phyloP scores from a whole-genome alignment of 2,113 vertebrate species.

The Grus americana region DNA sequence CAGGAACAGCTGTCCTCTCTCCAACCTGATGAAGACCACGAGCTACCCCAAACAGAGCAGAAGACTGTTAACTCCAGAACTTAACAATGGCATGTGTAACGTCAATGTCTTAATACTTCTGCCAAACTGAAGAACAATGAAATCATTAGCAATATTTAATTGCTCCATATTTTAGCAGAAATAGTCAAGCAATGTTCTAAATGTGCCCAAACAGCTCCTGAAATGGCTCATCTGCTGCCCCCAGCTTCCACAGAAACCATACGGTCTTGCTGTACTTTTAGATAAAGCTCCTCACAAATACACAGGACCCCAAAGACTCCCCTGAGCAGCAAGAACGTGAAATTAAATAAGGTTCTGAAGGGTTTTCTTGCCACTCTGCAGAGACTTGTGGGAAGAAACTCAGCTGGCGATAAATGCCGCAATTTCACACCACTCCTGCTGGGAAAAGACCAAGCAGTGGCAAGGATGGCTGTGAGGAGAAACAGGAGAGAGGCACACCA shows the following conservation, averaged over 20 bases:
- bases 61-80: neutral
- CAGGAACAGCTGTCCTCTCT: neutral
- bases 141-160: neutral
- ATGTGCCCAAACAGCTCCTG: neutral
- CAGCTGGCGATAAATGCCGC: neutral
- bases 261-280: neutral
- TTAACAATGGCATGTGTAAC: fast-evolving
- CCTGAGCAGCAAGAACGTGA: neutral
- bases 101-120: neutral
- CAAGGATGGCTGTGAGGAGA: neutral
- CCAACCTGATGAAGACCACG: neutral
- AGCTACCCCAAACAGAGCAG: neutral
- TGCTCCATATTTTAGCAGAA: neutral
- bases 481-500: neutral
- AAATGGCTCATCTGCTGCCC: neutral
- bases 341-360: neutral
- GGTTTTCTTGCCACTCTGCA: neutral
- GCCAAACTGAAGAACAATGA: neutral
- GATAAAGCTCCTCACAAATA: neutral
- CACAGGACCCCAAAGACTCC: neutral
- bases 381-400: neutral
- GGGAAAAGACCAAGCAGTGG: neutral
- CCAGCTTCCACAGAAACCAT: neutral
- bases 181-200: neutral
- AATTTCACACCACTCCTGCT: neutral